Evolutionary conservation across 2,888 invertebrate genomes (phyloP), one percentile per base, ranked within the genome.

Genomic region (Pachycephus smyrnensis): DNA sequence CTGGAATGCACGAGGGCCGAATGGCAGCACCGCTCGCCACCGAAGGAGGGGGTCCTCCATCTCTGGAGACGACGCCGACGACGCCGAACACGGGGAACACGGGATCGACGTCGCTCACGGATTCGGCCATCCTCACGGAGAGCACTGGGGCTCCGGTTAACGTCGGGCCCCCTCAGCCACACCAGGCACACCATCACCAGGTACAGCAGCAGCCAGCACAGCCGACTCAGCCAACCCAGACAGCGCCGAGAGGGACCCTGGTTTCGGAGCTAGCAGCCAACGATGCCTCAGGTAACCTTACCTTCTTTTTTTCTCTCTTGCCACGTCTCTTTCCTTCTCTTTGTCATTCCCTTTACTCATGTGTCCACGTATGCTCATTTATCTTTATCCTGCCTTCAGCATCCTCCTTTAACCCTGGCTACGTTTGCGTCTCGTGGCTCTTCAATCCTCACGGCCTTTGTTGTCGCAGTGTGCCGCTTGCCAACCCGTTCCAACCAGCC

Each of bases 1-100:
- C 81, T 85, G 87, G 85, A 84, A 90, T 89, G 88, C 89, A 89
- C 86, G 88, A 90, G 86, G 87, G 84, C 84, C 88, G 88, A 89
- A 90, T 91, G 90, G 88, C 88, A 88, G 85, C 87, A 81, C 82
- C 82, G 73, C 77, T 83, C 71, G 83, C 81, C 82, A 83, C 71
- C 32, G 71, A 71, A 33, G 74, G 74, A 74, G 37, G 74, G 74
- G 74, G 74, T 30, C 74, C 74, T 36, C 32, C 35, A 30, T 15
- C n/a, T 74, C 74, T 37, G 32, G 74, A 37, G 74, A 32, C 32
- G 33, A 74, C 31, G 32, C 74, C 35, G 36, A 30, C 81, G 23
- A 79, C 80, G n/a, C n/a, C 77, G 15, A 73, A 68, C 9, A 68
- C 77, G 15, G 73, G 75, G 31, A 73, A 73, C 32, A 40, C 77